Evolutionary conservation across 23 tunicate genomes (phyloP), one percentile per base, ranked within the genome.

Genomic region (Diplosoma virens): DNA sequence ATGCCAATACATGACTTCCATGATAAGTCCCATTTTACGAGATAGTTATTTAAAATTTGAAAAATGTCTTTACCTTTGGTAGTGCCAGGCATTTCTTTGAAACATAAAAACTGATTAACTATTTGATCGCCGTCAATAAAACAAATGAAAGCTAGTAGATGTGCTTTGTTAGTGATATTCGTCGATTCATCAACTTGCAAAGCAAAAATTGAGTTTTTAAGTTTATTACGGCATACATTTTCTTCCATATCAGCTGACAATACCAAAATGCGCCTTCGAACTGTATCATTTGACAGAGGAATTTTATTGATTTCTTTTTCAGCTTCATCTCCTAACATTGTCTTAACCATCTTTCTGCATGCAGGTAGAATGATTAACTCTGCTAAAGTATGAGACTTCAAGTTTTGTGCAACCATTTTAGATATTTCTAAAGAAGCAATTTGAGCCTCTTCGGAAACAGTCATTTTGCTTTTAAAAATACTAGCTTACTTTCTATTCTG

Each of bases 121-220:
- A 11, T 20, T 11, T 55, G 24, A 55, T 55, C 20, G 6, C 63
- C 63, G 20, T 55, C 24, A 55, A 55, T 20, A 20, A 55, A 55
- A 55, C 24, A 25, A 55, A 55, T n/a, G 4, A 55, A 55, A 6
- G 24, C 24, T 4, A 55, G 24, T 55, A 55, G 20, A 22, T 55
- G 63, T 55, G 63, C 25, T 55, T 55, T 11, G 63, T 25, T 25
- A 20, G 25, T 55, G 24, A 55, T 55, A 20, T 55, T 25, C 6
- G 63, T 55, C 24, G 63, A 55, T 55, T 55, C 63, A 20, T 55
- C 63, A 55, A 55, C 63, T 55, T 55, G 63, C 24, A 55, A 55
- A 55, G 63, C 24, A 55, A 55, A 55, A 55, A 55, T 6, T 4
- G 63, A 14, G 63, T 20, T 55, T 25, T 55, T 22, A 55, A 55